Evolutionary conservation across 2,888 invertebrate genomes (phyloP).

Genomic region (Andrena haemorrhoa): DNA sequence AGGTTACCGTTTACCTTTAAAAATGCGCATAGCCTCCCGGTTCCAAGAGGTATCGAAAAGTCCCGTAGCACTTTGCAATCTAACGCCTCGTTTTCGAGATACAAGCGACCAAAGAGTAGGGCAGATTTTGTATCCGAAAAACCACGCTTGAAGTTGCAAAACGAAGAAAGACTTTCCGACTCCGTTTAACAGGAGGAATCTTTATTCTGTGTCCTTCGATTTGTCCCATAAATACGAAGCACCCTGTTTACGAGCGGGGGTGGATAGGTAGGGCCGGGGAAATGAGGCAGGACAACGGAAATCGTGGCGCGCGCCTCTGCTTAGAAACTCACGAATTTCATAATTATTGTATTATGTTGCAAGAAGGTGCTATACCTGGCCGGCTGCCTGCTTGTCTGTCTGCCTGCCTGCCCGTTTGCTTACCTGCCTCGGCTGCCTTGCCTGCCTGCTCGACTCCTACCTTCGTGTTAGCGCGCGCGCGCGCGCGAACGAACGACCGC

Average conservation of each 20-base stretch:
- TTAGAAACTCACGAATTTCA: slow-evolving; percentile 85
- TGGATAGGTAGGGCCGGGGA: neutral
- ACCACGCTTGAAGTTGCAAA: neutral
- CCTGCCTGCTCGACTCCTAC: slow-evolving; percentile 71
- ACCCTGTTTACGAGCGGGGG: neutral
- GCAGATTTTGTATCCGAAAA: too few species aligned
- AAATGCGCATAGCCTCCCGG: neutral
- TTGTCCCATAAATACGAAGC: neutral
- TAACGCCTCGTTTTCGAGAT: too few species aligned
- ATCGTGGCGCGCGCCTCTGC: slow-evolving; percentile 66
- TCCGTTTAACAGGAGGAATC: neutral
- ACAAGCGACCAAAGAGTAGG: too few species aligned
- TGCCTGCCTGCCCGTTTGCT: slow-evolving; percentile 53
- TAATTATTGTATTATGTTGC: slow-evolving; percentile 84
- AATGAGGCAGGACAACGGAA: slow-evolving; percentile 55
- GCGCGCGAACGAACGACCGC: slow-evolving; percentile 34
- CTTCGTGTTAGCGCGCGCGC: slow-evolving; percentile 54
- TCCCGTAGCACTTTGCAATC: too few species aligned
- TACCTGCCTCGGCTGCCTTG: slow-evolving; percentile 57
- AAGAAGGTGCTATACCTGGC: slow-evolving; percentile 76
- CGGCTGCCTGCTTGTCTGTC: slow-evolving; percentile 59
- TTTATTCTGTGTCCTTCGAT: neutral
- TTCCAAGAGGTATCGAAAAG: too few species aligned
- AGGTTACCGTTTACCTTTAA: neutral
- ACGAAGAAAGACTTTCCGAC: neutral